These are phyloP conservation scores for Hydropotes inermis DNA, from an alignment of 2,113 vertebrate genomes.

Conservation along the genomic window DNA sequence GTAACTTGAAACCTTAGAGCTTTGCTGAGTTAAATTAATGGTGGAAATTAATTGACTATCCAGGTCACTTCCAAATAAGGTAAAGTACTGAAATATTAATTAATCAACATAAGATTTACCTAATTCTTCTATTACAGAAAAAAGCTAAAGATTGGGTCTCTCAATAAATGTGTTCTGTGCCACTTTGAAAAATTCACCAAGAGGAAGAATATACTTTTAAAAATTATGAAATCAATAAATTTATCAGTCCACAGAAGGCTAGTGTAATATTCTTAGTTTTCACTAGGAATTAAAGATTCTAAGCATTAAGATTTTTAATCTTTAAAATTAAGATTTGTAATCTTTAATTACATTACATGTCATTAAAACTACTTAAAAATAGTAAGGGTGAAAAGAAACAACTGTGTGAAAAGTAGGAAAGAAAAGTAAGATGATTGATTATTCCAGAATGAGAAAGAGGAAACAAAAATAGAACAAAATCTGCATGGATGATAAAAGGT, in stretches of 20 bases:
- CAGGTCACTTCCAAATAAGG: not conserved
- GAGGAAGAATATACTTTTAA: not conserved
- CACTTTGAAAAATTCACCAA: not conserved
- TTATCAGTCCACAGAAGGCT: not conserved
- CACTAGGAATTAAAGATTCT: not conserved
- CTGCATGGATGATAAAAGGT: not conserved
- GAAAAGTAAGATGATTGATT: not conserved
- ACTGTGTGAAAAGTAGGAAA: not conserved
- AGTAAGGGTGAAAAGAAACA: not conserved
- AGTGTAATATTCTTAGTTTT: not conserved
- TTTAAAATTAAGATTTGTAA: not conserved
- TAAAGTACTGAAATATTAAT: not conserved
- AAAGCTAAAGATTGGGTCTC: not conserved
- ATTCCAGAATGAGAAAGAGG: not conserved
- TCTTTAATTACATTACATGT: not conserved
- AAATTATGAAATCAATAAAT: not conserved
- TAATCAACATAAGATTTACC: not conserved
- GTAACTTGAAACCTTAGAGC: not conserved
- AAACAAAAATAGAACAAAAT: not conserved
- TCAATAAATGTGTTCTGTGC: not conserved
- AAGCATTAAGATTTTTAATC: not conserved
- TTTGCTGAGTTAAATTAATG: not conserved
- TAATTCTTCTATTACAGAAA: not conserved
- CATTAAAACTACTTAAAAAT: not conserved
- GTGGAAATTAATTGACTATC: not conserved